A percentile compares a stretch with the other conserved stretches of the same genome.
These are phyloP conservation scores for Pimephales promelas DNA, from an alignment of 2,113 vertebrate genomes.

Conservation along the genomic window DNA sequence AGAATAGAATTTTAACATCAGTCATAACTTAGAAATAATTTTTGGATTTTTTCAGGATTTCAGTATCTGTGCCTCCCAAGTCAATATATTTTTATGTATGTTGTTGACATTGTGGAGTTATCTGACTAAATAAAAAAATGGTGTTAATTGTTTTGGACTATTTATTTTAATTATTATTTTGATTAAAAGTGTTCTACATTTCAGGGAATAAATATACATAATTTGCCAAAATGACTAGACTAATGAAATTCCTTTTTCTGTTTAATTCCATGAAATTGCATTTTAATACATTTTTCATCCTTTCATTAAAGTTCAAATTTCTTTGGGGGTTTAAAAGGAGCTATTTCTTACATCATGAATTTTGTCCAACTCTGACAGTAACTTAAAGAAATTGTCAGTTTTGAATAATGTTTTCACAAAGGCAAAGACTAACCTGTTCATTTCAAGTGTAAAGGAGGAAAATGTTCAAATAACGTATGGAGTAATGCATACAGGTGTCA, in stretches of 20 bases:
- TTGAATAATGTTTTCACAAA: background rate
- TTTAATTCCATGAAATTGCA: background rate
- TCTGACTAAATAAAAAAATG: background rate
- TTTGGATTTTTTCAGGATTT: background rate
- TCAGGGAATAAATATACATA: background rate
- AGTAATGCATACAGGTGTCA: background rate
- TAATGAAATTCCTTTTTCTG: background rate
- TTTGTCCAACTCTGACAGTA: background rate
- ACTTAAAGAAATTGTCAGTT: background rate
- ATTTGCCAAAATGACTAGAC: background rate
- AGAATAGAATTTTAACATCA: background rate
- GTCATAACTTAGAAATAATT: background rate
- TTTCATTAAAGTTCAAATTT: background rate
- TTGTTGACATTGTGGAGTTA: background rate
- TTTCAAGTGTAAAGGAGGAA: background rate
- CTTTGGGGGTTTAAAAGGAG: background rate
- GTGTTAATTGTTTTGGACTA: background rate
- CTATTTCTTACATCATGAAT: background rate
- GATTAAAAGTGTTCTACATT: background rate
- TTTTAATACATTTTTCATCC: background rate
- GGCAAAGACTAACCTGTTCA: background rate
- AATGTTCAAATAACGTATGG: background rate
- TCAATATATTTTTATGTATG: background rate
- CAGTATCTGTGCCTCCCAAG: background rate
- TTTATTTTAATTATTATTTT: background rate